Evolutionary conservation across 1,140 invertebrate genomes (phyloP).

Genomic region (Diorhabda carinulata): DNA sequence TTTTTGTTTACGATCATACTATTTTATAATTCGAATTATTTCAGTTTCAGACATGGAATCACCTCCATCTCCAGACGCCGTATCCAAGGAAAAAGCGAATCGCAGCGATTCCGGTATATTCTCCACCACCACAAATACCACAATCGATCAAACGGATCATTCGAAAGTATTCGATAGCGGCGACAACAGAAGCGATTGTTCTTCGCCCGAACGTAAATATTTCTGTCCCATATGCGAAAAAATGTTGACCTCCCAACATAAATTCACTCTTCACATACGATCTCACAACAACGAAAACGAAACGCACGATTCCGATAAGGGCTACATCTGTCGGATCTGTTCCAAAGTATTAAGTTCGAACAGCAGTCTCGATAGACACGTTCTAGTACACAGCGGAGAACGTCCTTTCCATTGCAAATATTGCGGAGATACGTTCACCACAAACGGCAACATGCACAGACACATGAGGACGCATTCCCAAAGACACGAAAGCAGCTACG

Average conservation of each 20-base stretch:
- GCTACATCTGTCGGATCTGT: constrained; percentile 54
- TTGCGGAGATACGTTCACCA: constrained; percentile 79
- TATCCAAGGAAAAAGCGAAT: constrained; percentile 35
- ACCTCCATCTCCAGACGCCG: constrained; percentile 28
- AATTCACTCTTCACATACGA: constrained; percentile 67
- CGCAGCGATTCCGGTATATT: constrained; percentile 44
- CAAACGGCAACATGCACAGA: constrained; percentile 84
- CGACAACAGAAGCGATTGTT: constrained; percentile 42
- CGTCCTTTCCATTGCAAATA: constrained; percentile 73
- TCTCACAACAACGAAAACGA: constrained; percentile 56
- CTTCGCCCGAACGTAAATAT: constrained; percentile 49
- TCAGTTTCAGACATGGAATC: constrained; percentile 42
- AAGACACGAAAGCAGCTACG: constrained; percentile 47
- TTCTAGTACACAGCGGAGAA: constrained; percentile 71
- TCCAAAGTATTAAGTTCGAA: constrained; percentile 66
- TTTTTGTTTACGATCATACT: too few species aligned
- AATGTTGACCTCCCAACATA: constrained; percentile 57
- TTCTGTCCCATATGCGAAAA: constrained; percentile 63
- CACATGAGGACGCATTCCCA: constrained; percentile 71
- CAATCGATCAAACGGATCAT: constrained; percentile 25
- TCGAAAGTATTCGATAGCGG: constrained; percentile 31
- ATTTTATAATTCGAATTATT: constrained; percentile 19
- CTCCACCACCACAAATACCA: constrained; percentile 39
- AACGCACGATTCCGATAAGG: constrained; percentile 49
- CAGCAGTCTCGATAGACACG: constrained; percentile 72